These are phyloP conservation scores for Chelon labrosus DNA, from an alignment of 2,797 vertebrate genomes.

Conservation along the genomic window DNA sequence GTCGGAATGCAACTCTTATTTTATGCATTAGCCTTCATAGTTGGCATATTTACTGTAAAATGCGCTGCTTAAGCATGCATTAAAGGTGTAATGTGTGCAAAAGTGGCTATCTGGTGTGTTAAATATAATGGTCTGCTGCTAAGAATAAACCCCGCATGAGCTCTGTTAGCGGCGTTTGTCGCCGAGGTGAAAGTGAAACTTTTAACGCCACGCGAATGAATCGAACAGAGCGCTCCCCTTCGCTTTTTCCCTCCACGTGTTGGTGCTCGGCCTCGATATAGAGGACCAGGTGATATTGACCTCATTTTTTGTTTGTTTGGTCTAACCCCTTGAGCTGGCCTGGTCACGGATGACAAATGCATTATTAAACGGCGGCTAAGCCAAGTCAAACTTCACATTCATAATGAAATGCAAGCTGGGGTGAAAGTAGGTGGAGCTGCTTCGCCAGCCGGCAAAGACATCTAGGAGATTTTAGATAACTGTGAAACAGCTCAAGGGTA, in stretches of 20 bases:
- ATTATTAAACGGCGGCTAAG: constrained; percentile 72
- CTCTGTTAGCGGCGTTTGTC: not conserved
- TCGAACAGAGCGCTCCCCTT: constrained; percentile 24
- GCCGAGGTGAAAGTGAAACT: constrained; percentile 18
- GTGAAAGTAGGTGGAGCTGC: constrained; percentile 68
- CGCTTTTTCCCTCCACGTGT: constrained; percentile 26
- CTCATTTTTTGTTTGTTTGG: constrained; percentile 72
- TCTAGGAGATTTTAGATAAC: constrained; percentile 78
- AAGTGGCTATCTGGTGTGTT: not conserved
- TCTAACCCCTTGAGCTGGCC: constrained; percentile 54
- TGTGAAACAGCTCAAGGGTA: constrained; percentile 85
- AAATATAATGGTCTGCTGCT: not conserved
- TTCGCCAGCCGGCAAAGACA: constrained; percentile 71
- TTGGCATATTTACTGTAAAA: not conserved
- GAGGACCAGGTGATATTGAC: constrained; percentile 78
- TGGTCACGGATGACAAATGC: constrained; percentile 77
- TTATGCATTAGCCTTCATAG: not conserved
- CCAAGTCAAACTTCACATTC: constrained; percentile 60
- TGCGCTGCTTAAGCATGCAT: not conserved
- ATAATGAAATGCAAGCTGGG: constrained; percentile 67
- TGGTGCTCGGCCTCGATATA: constrained; percentile 54
- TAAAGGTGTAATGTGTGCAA: not conserved
- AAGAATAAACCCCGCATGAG: not conserved
- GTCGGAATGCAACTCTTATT: not conserved
- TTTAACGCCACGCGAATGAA: constrained; percentile 16